These are phyloP conservation scores for Bathynomus jamesi DNA, from an alignment of 1,140 invertebrate species.

Conservation along the genomic window DNA sequence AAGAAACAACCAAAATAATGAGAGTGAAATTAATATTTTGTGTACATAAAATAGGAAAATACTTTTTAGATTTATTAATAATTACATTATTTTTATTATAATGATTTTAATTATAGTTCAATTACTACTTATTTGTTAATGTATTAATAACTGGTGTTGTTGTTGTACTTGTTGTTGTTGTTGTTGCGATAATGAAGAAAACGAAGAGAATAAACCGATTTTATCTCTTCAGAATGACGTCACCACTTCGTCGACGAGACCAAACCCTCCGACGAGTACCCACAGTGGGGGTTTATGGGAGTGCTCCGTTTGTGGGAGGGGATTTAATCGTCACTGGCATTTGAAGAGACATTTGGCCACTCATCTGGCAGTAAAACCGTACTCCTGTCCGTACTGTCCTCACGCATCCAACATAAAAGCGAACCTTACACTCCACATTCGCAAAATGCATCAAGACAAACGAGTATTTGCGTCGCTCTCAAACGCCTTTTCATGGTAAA, in stretches of 20 bases:
- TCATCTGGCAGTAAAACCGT: slow-evolving; percentile 34
- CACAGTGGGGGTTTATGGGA: neutral
- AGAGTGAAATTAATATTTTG: too few species aligned
- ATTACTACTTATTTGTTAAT: too few species aligned
- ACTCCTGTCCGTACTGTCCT: slow-evolving; percentile 46
- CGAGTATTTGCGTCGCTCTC: neutral
- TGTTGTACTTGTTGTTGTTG: too few species aligned
- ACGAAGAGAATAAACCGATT: too few species aligned
- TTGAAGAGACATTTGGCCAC: slow-evolving; percentile 43
- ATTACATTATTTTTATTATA: too few species aligned
- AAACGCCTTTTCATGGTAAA: neutral
- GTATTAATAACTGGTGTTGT: too few species aligned
- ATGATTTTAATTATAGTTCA: too few species aligned
- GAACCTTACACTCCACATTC: slow-evolving; percentile 32
- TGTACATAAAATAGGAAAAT: too few species aligned
- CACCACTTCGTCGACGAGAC: neutral
- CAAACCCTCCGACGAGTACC: neutral
- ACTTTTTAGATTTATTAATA: too few species aligned
- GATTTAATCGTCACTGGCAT: slow-evolving; percentile 38
- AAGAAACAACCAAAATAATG: too few species aligned
- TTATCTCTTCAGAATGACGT: neutral
- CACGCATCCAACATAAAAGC: slow-evolving; percentile 37
- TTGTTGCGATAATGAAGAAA: too few species aligned
- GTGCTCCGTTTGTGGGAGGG: slow-evolving; percentile 33
- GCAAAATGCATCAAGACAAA: slow-evolving; percentile 28